Evolutionary conservation across 1,140 invertebrate genomes (phyloP), one percentile per base, ranked within the genome.

Genomic region (Eufriesea mexicana): DNA sequence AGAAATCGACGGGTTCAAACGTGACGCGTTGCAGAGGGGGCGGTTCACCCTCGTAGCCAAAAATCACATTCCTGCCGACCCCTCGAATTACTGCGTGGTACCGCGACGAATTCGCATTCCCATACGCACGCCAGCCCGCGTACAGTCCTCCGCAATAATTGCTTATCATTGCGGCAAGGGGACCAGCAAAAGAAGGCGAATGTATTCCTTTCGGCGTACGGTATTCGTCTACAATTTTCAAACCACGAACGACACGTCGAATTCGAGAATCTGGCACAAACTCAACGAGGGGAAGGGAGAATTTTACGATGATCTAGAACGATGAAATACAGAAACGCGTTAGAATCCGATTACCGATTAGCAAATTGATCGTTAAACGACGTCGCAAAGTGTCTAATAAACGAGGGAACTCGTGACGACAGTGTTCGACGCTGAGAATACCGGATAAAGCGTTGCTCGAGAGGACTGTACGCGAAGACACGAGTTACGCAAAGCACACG

Each of bases 61-160:
- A 92, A 92, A 92, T 93, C 88, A 88, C 91, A 92, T 93, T 91
- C 91, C 90, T 75, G 71, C 64, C 78, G 88, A 91, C 89, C 92
- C 91, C 86, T 88, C 90, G 88, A 90, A 92, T 92, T 86, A 89
- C 75, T 66, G 84, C 86, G 85, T 70, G 76, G 87, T 72, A 86
- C 86, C 81, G 86, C 79, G 68, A 64, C 88, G 90, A 86, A 91
- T 89, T 90, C 88, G 88, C 91, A 93, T 93, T 93, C 92, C 91
- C 91, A 92, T 90, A 91, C 86, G 85, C 59, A 2, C 25, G 12
- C 35, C 68, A 71, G 35, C 59, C 64, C n/a, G 62, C 51, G 62
- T 82, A 82, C 79, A 82, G 62, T 76, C 79, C 23, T 0, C 5
- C 0, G 28, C 72, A 68, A 59, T 76, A 82, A 68, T 82, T 55